phyloP scores from a whole-genome alignment of 2,113 vertebrate genomes.

The Cyprinodon tularosa region DNA sequence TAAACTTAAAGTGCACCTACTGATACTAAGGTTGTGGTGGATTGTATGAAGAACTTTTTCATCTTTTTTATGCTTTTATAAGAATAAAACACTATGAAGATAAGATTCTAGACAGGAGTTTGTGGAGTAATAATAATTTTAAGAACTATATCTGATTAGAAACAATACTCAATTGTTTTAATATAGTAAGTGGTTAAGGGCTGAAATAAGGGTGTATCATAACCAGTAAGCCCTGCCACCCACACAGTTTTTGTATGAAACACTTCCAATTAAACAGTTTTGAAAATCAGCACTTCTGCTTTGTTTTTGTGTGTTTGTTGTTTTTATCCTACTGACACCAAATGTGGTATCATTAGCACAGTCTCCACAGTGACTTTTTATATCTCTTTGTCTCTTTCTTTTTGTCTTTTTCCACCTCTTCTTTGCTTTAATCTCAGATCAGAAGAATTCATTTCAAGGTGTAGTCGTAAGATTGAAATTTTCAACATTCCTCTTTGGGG shows the following conservation, averaged over 20 bases:
- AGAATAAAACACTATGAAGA: background rate
- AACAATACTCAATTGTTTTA: slow-evolving; percentile 8
- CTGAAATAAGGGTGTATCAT: slow-evolving; percentile 22
- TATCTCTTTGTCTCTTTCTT: slow-evolving; percentile 42
- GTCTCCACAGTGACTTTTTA: slow-evolving; percentile 27
- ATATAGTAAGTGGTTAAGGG: background rate
- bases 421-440: slow-evolving; percentile 58
- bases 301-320: slow-evolving; percentile 49
- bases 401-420: slow-evolving; percentile 29
- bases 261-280: slow-evolving; percentile 71
- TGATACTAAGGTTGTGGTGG: slow-evolving; percentile 21
- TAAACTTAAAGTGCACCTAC: slow-evolving; percentile 3
- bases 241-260: slow-evolving; percentile 47
- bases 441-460: slow-evolving; percentile 26
- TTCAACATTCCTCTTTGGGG: background rate
- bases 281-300: slow-evolving; percentile 57
- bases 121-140: background rate
- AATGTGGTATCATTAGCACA: slow-evolving; percentile 56
- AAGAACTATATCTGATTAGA: background rate
- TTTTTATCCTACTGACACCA: slow-evolving; percentile 48
- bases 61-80: background rate
- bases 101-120: background rate
- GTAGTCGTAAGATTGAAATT: slow-evolving; percentile 35
- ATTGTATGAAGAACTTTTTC: slow-evolving; percentile 19
- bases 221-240: slow-evolving; percentile 35